A percentile compares a stretch with the other conserved stretches of the same genome.
These are phyloP conservation scores for Drosophila testacea DNA, from an alignment of 2,888 invertebrate genomes.

Conservation along the genomic window DNA sequence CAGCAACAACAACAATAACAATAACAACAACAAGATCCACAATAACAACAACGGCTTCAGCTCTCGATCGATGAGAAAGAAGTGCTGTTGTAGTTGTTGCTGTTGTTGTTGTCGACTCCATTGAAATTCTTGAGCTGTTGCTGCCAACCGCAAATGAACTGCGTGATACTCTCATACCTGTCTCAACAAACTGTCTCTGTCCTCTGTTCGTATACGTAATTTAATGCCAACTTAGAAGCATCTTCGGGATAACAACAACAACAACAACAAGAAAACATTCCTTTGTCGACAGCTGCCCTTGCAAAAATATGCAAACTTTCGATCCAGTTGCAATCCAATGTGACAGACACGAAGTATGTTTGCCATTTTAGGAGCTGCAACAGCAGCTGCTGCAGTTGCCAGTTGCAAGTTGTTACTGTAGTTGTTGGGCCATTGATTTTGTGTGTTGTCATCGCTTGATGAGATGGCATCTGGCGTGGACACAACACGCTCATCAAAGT, in stretches of 20 bases:
- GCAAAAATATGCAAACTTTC: slow-evolving; percentile 67
- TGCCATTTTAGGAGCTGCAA: slow-evolving; percentile 63
- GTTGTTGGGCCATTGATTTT: slow-evolving; percentile 55
- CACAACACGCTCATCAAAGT: slow-evolving; percentile 29
- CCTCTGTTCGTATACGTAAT: slow-evolving; percentile 45
- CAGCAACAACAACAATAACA: neutral
- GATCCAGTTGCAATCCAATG: slow-evolving; percentile 73
- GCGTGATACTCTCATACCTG: slow-evolving; percentile 49
- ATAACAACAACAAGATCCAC: neutral
- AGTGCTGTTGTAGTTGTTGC: slow-evolving; percentile 18
- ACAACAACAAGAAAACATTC: slow-evolving; percentile 29
- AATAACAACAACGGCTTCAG: neutral
- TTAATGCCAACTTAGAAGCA: slow-evolving; percentile 78
- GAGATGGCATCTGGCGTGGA: slow-evolving; percentile 27
- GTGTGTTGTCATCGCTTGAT: slow-evolving; percentile 71
- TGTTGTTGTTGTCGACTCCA: slow-evolving; percentile 52
- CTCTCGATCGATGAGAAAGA: slow-evolving; percentile 38
- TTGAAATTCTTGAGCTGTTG: slow-evolving; percentile 69
- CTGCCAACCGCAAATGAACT: slow-evolving; percentile 71
- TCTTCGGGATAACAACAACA: slow-evolving; percentile 22
- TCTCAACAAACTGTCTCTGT: slow-evolving; percentile 9
- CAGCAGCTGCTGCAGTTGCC: slow-evolving; percentile 36
- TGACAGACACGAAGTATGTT: slow-evolving; percentile 62
- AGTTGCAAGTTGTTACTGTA: slow-evolving; percentile 11
- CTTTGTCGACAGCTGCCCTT: slow-evolving; percentile 68